Base-by-base conservation (phyloP, 2,113 vertebrate genomes). In the Myotis yumanensis region DNA sequence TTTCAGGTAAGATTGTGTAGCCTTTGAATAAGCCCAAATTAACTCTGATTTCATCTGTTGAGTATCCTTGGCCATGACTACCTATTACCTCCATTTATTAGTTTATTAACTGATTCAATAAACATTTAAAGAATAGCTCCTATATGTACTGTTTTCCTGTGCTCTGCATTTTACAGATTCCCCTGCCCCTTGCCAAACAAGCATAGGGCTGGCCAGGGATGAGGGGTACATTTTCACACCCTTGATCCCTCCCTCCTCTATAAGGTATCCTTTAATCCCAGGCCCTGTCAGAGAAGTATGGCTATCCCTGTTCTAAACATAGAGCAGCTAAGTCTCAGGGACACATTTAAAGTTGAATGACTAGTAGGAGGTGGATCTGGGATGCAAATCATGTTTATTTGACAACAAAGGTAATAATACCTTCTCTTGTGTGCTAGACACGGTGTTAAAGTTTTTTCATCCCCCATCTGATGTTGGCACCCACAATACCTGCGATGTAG, bases 151-250 rank as follows among this genome's bases (percentile, higher is more conserved):
- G 43, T 30, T 79, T 57, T 28, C 28, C 4, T 51, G 12, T 6
- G 0, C 5, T 73, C 35, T 88, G 16, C 25, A 11, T 59, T 90
- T 92, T 71, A 22, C 2, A 59, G 57, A 59, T 35, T 86, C 84
- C 59, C 84, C 59, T n/a, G 79, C 54, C 69, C 94, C 82, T 89
- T 23, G 25, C 80, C 89, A 90, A 88, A 59, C 23, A 83, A 94
- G 48, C 84, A 40, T 48, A 62, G 89, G 85, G 86, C 37, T 75
- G 4, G 9, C 35, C 43, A 62, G 84, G 91, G 48, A 32, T 6
- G 1, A 12, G 75, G 69, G 28, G 54, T 82, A 54, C 48, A 69
- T 66, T 14, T 51, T 37, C 5, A 5, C 68, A 52, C 10, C 28
- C 28, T 37, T 15, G 10, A 30, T 18, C 86, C 17, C 15, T 30